phyloP scores from a whole-genome alignment of 2,113 vertebrate genomes.

The Theristicus caerulescens region DNA sequence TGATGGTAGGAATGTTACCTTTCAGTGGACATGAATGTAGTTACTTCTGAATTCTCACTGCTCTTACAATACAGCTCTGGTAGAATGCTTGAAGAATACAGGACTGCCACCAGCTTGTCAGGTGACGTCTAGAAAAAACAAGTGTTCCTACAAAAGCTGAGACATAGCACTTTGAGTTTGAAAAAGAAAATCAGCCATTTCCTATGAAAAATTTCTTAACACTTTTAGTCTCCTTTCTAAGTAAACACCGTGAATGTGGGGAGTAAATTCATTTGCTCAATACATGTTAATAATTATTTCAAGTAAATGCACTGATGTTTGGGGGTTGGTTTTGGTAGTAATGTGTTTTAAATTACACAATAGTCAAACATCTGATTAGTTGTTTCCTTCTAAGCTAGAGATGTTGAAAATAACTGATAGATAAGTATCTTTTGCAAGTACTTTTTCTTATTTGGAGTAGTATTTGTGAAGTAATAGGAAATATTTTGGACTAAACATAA shows the following conservation, averaged over 20 bases:
- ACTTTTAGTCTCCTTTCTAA: neutral
- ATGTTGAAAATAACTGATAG: neutral
- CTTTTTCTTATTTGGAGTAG: slow-evolving; percentile 33
- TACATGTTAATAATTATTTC: neutral
- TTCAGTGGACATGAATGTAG: neutral
- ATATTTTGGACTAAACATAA: slow-evolving; percentile 19
- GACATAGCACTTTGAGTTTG: neutral
- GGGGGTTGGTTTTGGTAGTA: neutral
- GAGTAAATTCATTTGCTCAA: neutral
- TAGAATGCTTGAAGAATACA: neutral
- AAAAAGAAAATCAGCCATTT: neutral
- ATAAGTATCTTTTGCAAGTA: slow-evolving; percentile 4
- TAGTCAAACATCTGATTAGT: slow-evolving; percentile 1
- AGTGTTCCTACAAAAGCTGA: neutral
- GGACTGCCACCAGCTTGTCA: neutral
- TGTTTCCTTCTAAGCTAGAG: slow-evolving; percentile 25
- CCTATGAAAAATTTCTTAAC: neutral
- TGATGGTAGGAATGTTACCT: neutral
- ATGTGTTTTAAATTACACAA: neutral
- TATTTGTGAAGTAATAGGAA: slow-evolving; percentile 37
- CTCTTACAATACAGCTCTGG: neutral
- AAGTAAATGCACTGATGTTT: slow-evolving; percentile 31
- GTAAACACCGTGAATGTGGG: neutral
- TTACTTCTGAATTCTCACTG: neutral
- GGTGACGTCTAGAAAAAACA: neutral